Conservation (phyloP, 1,140 invertebrate species). For the Melanaphis sacchari region DNA sequence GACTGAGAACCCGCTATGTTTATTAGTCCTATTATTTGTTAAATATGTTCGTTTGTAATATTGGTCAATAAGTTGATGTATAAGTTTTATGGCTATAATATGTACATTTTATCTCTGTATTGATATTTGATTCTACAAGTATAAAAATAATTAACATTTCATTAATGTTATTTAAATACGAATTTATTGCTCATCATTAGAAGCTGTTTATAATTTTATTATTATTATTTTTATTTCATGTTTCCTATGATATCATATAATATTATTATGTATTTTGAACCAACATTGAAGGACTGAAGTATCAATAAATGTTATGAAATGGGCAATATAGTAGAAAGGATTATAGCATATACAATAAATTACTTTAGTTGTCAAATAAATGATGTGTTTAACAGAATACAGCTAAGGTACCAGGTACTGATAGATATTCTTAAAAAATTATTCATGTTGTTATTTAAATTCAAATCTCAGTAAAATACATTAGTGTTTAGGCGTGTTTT, state of each 20-base stretch:
- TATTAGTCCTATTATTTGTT: not conserved
- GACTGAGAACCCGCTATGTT: not conserved
- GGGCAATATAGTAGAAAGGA: not conserved
- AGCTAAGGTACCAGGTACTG: not conserved
- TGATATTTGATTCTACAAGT: not conserved
- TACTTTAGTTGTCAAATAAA: not conserved
- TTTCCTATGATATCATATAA: not conserved
- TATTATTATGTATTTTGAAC: not conserved
- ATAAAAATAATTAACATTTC: not conserved
- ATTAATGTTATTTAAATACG: not conserved
- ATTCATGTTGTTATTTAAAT: conserved; percentile 40
- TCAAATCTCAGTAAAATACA: not conserved
- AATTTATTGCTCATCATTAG: not conserved
- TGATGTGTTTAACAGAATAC: not conserved
- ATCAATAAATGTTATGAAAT: not conserved
- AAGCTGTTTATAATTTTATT: not conserved
- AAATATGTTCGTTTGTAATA: not conserved
- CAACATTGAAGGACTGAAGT: not conserved
- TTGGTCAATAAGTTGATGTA: not conserved
- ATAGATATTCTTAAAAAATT: not conserved
- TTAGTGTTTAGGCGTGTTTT: conserved; percentile 39
- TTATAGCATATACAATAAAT: not conserved
- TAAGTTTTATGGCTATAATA: not conserved
- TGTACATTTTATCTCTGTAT: not conserved
- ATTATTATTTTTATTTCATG: not conserved